A percentile compares a stretch with the other conserved stretches of the same genome.
phyloP scores from a whole-genome alignment of 2,888 invertebrate species.

The Microdon myrmicae region DNA sequence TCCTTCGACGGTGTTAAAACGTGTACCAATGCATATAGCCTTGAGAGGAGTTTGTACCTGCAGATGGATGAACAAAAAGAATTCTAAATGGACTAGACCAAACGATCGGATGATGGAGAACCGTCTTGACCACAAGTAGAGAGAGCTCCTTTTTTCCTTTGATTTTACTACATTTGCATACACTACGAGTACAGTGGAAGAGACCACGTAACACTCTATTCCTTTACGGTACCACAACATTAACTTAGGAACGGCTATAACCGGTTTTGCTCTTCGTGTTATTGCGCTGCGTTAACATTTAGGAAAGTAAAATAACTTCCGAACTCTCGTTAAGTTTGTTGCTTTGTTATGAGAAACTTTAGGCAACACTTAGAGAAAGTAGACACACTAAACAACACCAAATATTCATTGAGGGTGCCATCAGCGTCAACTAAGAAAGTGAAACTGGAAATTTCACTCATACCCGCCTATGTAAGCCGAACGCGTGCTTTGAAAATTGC shows the following conservation, averaged over 20 bases:
- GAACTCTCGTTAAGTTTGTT: too few relatives aligned
- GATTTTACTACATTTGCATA: constrained; percentile 36
- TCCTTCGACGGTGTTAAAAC: constrained; percentile 42
- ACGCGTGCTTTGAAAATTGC: constrained; percentile 19
- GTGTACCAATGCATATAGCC: constrained; percentile 37
- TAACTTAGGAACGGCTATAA: constrained; percentile 30
- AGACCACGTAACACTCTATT: constrained; percentile 25
- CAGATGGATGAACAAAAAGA: constrained; percentile 11
- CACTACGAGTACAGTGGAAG: constrained; percentile 6
- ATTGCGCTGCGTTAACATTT: constrained; percentile 19
- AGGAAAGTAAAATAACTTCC: constrained; percentile 27
- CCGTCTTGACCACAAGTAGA: constrained; percentile 29
- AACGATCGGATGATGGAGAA: constrained; percentile 23
- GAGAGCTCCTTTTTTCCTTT: constrained; percentile 14
- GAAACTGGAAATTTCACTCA: not conserved
- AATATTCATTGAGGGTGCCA: constrained; percentile 11
- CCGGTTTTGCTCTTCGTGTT: constrained; percentile 26
- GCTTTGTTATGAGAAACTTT: not conserved
- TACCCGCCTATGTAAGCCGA: constrained; percentile 6
- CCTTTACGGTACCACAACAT: constrained; percentile 11
- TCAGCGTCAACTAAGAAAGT: constrained; percentile 1
- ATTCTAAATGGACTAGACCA: constrained; percentile 26
- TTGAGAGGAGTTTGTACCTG: constrained; percentile 33
- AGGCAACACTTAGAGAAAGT: too few relatives aligned
- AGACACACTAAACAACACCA: too few relatives aligned